Conservation (phyloP, 2,113 vertebrate genomes). For the Xiphophorus couchianus region DNA sequence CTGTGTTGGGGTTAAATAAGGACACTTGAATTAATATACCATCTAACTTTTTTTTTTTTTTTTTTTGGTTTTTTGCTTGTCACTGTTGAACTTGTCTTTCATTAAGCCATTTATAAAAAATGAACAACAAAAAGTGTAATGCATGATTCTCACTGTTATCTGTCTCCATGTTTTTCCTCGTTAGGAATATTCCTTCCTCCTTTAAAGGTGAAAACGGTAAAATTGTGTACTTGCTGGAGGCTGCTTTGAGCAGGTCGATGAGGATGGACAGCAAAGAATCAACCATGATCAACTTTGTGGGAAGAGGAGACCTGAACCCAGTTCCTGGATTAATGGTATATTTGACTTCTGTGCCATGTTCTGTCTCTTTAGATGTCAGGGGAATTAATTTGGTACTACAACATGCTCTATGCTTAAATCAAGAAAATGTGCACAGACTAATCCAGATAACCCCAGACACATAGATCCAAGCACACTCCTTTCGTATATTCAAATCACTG, state of each 20-base stretch:
- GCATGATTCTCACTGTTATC: background rate
- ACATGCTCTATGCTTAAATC: too few relatives aligned
- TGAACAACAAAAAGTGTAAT: background rate
- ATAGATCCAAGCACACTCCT: too few relatives aligned
- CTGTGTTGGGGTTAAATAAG: background rate
- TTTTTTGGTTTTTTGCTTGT: background rate
- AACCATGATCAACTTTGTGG: slow-evolving; percentile 63
- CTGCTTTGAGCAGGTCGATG: slow-evolving; percentile 71
- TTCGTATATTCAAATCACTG: too few relatives aligned
- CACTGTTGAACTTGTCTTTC: background rate
- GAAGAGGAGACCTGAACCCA: background rate
- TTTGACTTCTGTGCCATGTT: background rate
- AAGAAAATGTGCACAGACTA: too few relatives aligned
- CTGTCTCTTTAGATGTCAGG: background rate
- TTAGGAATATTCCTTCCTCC: slow-evolving; percentile 70
- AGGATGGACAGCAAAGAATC: slow-evolving; percentile 56
- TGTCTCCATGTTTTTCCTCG: background rate
- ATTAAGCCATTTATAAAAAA: background rate
- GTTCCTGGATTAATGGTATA: slow-evolving; percentile 62
- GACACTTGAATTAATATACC: background rate
- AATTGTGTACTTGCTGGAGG: slow-evolving; percentile 68
- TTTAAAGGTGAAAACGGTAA: slow-evolving; percentile 64
- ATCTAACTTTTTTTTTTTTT: background rate
- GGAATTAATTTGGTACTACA: too few relatives aligned
- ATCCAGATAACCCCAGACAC: too few relatives aligned